These are phyloP conservation scores for Lycaena phlaeas DNA, from an alignment of 2,888 invertebrate species.

Conservation along the genomic window DNA sequence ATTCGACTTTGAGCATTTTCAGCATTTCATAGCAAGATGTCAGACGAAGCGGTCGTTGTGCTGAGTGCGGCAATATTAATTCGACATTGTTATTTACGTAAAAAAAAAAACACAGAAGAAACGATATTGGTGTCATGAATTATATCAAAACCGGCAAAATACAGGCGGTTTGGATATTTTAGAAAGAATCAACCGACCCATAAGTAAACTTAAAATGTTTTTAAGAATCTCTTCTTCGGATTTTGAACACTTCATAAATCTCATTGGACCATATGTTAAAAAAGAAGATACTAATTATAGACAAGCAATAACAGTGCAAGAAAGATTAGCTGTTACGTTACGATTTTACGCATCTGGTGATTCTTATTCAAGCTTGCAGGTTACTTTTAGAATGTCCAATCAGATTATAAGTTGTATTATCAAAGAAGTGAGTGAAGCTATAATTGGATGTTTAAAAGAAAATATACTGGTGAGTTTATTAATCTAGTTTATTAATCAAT, in stretches of 20 bases:
- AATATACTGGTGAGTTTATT: slow-evolving; percentile 17
- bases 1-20: too few relatives aligned
- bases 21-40: too few relatives aligned
- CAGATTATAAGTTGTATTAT: slow-evolving; percentile 18
- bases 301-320: slow-evolving; percentile 19
- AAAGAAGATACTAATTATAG: slow-evolving; percentile 19
- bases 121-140: too few relatives aligned
- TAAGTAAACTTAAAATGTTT: slow-evolving; percentile 23
- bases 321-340: slow-evolving; percentile 17
- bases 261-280: slow-evolving; percentile 19
- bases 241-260: slow-evolving; percentile 20
- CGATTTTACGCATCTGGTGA: slow-evolving; percentile 13
- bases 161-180: too few relatives aligned
- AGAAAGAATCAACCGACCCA: too few relatives aligned
- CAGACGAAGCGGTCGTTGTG: too few relatives aligned
- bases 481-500: slow-evolving; percentile 16
- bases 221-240: slow-evolving; percentile 20
- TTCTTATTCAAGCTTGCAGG: slow-evolving; percentile 19
- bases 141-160: too few relatives aligned
- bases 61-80: too few relatives aligned
- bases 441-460: slow-evolving; percentile 18
- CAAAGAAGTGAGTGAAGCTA: slow-evolving; percentile 18
- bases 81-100: too few relatives aligned
- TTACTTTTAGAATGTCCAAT: slow-evolving; percentile 19
- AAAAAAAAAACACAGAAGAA: too few relatives aligned